Evolutionary conservation across 1,140 invertebrate species (phyloP).

Genomic region (Euwallacea fornicatus): DNA sequence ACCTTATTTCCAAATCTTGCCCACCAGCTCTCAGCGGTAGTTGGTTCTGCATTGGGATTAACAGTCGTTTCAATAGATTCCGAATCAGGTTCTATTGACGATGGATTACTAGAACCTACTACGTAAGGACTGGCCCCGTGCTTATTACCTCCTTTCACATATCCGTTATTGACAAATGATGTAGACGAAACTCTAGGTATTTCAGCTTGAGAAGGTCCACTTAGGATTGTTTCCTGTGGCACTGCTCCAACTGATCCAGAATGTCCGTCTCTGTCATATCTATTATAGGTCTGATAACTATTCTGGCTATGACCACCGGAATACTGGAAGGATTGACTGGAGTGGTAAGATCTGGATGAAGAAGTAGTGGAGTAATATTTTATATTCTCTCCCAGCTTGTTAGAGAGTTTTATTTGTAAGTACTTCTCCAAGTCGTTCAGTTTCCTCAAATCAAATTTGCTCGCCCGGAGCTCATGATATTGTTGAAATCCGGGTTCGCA

Average conservation of each 20-base stretch:
- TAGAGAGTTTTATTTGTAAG: slow-evolving; percentile 19
- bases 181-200: not conserved
- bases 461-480: slow-evolving; percentile 12
- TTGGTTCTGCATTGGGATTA: not conserved
- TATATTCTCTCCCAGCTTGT: slow-evolving; percentile 11
- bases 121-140: not conserved
- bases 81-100: not conserved
- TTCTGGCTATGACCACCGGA: not conserved
- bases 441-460: slow-evolving; percentile 20
- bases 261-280: too few relatives aligned
- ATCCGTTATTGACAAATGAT: not conserved
- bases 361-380: not conserved
- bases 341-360: not conserved
- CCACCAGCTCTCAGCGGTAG: slow-evolving; percentile 31
- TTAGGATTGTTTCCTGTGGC: too few relatives aligned
- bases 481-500: slow-evolving; percentile 14
- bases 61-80: slow-evolving; percentile 12
- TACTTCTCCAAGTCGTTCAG: slow-evolving; percentile 22
- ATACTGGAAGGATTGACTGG: not conserved
- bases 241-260: too few relatives aligned
- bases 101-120: not conserved
- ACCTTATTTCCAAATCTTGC: slow-evolving; percentile 35
- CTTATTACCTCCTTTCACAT: slow-evolving; percentile 15
- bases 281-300: not conserved
- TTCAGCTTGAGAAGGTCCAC: not conserved